Percentiles rank a stretch among this genome's conserved stretches.
phyloP scores from a whole-genome alignment of 2,113 vertebrate species.

The Calidris pygmaea region DNA sequence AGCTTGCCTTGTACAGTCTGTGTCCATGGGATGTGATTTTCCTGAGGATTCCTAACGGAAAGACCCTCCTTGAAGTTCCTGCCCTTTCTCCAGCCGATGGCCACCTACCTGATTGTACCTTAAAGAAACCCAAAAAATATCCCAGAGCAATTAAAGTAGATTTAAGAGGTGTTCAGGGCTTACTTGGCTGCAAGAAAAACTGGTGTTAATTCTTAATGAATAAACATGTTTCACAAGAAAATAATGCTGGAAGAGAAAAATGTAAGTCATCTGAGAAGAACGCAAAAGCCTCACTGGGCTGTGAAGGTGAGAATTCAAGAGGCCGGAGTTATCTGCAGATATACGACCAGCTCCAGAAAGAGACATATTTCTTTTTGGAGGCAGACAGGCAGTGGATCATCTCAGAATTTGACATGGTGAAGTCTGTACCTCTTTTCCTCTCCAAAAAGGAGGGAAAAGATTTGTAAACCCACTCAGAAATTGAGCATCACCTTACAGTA shows the following conservation, averaged over 20 bases:
- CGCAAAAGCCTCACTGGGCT: neutral
- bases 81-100: neutral
- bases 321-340: neutral
- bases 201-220: neutral
- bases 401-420: neutral
- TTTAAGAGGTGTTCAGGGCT: neutral
- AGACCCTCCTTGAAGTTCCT: neutral
- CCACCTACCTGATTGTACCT: neutral
- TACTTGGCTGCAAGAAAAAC: neutral
- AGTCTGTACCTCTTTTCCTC: neutral
- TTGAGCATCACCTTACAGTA: accelerated
- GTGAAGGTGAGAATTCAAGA: neutral
- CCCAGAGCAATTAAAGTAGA: neutral
- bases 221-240: neutral
- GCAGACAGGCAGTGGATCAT: neutral
- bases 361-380: neutral
- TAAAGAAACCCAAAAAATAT: neutral
- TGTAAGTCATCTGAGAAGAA: neutral
- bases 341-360: neutral
- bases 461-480: neutral
- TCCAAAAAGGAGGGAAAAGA: neutral
- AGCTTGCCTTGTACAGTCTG: neutral
- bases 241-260: neutral
- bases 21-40: accelerated
- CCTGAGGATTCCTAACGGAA: neutral